Percentiles rank a stretch among this genome's conserved stretches.
phyloP scores from a whole-genome alignment of 2,888 invertebrate species.

The Drosophila dives region DNA sequence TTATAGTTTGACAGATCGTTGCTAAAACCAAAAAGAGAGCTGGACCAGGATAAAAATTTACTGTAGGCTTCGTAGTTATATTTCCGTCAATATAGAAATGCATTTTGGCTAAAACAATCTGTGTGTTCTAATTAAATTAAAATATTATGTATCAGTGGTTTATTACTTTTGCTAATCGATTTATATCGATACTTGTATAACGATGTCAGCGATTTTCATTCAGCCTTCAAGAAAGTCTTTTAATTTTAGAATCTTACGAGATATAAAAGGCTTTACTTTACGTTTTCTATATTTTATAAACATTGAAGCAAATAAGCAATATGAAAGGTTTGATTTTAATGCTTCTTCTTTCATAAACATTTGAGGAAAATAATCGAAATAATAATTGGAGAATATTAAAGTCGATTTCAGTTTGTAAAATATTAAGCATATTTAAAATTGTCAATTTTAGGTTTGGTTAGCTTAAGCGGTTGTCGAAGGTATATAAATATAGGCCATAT shows the following conservation, averaged over 20 bases:
- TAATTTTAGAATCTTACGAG: not conserved
- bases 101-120: not conserved
- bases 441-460: not conserved
- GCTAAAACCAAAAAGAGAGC: not conserved
- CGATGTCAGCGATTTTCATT: not conserved
- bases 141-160: not conserved
- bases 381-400: not conserved
- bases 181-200: not conserved
- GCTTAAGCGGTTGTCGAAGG: no score
- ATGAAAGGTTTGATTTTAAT: not conserved
- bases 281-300: not conserved
- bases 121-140: no score
- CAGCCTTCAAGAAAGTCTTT: not conserved
- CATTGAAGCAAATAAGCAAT: not conserved
- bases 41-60: no score
- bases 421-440: not conserved
- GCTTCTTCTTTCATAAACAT: not conserved
- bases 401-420: not conserved
- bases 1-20: not conserved
- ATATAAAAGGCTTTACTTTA: not conserved
- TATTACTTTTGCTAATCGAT: not conserved
- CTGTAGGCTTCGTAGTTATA: no score
- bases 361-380: not conserved
- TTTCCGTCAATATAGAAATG: not conserved
- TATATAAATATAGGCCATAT: no score